Evolutionary conservation across 2,888 invertebrate species (phyloP), one percentile per base, ranked within the genome.

Genomic region (Mesopsocus fuscifrons): DNA sequence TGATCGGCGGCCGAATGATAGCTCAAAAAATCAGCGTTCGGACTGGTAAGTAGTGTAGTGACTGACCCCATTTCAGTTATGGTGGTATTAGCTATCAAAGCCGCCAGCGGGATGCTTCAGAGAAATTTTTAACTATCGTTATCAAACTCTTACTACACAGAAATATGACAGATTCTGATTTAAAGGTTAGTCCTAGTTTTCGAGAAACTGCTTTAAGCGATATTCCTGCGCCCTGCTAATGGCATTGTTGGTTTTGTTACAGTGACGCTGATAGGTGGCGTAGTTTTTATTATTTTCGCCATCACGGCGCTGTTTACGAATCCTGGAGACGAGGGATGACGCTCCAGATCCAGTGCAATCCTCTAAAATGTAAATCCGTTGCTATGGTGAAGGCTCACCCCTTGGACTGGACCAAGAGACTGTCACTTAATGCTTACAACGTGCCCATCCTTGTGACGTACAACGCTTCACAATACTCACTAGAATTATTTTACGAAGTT

Each of bases 11-110:
- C 1, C 71, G 95, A 54, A 83, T 97, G 70, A 80, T 98, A 51
- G 95, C 97, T 34, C 88, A 94, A 62, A 84, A 79, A 67, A 97
- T 98, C 59, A 97, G 97, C 51, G 91, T 97, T 18, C 71, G 91
- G 65, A 94, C 95, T 66, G 89, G 91, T 92, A 60, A 60, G 57
- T 48, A 11, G 16, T 18, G 30, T 21, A 46, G 41, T 46, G n/a
- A n/a, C n/a, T n/a, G n/a, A n/a, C n/a, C n/a, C n/a, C n/a, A n/a
- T n/a, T n/a, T n/a, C 34, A 23, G 17, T 9, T 41, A 3, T 41
- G 40, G 32, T 32, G 34, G 8, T 34, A 2, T 34, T 34, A 46
- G 42, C n/a, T 41, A 26, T 47, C 30, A 30, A 30, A 30, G 9
- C 30, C 9, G n/a, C 30, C 30, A 11, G 9, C 30, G 30, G 9